Conservation (phyloP, 2,797 vertebrate species). For the Sebastolobus alascanus region DNA sequence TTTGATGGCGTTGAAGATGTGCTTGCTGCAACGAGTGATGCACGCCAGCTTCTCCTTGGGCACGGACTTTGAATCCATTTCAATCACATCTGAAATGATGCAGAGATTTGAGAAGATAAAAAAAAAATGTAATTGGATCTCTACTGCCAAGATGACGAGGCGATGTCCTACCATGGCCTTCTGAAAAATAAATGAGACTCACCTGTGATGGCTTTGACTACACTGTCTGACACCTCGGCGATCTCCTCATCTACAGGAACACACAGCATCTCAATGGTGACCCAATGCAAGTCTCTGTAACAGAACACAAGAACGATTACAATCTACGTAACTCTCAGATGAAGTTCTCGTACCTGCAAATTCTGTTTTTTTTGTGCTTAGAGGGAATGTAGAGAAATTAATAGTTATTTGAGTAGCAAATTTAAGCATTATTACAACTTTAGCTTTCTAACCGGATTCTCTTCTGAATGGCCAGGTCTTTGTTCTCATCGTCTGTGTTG, state of each 20-base stretch:
- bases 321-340: background rate
- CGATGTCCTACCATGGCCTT: background rate
- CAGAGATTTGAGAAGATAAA: background rate
- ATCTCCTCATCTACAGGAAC: constrained; percentile 97
- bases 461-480: constrained; percentile 94
- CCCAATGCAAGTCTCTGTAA: constrained; percentile 96
- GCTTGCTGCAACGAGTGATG: constrained; percentile 97
- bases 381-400: background rate
- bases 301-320: constrained; percentile 13
- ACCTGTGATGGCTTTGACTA: constrained; percentile 99
- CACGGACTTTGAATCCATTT: constrained; percentile 97
- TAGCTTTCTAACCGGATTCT: constrained; percentile 89
- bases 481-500: constrained; percentile 97
- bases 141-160: background rate
- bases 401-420: background rate
- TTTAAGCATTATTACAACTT: background rate
- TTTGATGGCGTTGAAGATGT: constrained; percentile 97
- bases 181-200: constrained; percentile 37
- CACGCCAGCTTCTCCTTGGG: constrained; percentile 95
- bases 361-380: background rate
- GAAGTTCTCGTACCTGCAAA: background rate
- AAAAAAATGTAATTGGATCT: background rate
- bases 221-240: constrained; percentile 94
- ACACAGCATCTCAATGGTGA: constrained; percentile 97
- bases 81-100: constrained; percentile 90